These are phyloP conservation scores for Scolopax bukidnonensis DNA, from an alignment of 2,797 vertebrate genomes.

Conservation along the genomic window DNA sequence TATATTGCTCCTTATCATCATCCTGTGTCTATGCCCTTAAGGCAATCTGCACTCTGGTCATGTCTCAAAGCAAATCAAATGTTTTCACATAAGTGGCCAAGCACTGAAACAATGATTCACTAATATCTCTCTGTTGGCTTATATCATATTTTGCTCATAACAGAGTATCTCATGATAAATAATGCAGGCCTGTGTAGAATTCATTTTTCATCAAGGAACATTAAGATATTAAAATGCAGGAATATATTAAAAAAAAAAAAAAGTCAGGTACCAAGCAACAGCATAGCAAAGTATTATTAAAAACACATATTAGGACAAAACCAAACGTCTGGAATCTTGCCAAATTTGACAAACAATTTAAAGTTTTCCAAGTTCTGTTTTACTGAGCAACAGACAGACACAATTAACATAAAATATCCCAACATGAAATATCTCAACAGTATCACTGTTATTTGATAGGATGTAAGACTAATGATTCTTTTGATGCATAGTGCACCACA, in stretches of 20 bases:
- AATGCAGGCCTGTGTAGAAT: background rate
- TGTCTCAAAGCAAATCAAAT: background rate
- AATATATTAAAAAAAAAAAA: background rate
- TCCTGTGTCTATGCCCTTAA: background rate
- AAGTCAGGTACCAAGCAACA: background rate
- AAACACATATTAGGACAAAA: background rate
- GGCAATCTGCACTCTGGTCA: background rate
- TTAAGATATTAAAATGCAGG: background rate
- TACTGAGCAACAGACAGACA: background rate
- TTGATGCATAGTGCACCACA: background rate
- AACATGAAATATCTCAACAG: background rate
- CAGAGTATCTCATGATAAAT: background rate
- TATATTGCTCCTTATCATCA: background rate
- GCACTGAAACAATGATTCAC: background rate
- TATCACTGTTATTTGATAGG: background rate
- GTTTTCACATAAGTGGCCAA: constrained; percentile 10
- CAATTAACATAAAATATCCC: background rate
- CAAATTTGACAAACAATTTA: background rate
- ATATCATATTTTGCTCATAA: background rate
- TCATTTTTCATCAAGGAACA: background rate
- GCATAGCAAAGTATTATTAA: background rate
- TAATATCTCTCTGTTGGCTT: background rate
- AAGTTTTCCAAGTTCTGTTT: background rate
- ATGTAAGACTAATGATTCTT: background rate
- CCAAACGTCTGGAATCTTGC: background rate